Base-by-base conservation (phyloP, 2,888 invertebrate species). In the Fragum fragum region DNA sequence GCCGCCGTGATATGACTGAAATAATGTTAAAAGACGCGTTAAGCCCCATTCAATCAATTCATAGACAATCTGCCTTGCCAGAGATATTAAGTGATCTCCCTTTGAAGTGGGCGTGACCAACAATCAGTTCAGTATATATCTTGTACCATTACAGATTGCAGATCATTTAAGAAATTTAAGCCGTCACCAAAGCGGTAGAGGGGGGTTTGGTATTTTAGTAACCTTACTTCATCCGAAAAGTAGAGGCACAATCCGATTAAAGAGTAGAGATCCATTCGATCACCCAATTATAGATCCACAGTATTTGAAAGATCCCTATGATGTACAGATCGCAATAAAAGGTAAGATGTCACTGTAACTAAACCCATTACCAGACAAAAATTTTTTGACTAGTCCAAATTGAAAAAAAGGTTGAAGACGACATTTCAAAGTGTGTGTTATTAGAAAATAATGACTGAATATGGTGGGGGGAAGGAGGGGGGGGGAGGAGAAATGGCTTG, bases 181-280 rank as follows among this genome's bases (percentile, higher is more conserved):
- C 11, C 39, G 42, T 21, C 14, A 42, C 1, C 3, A 11, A 23
- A 26, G 16, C 11, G 66, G 66, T 1, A 42, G 66, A 21, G 5
- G 32, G n/a, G 66, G 66, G 14, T 66, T 66, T 26, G n/a, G 66
- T 1, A 23, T 66, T 42, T 26, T 66, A 1, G 42, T 66, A 11
- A 66, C 66, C 11, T 36, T 42, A 14, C 21, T 66, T 42, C 66
- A 66, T 26, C 66, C 66, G n/a, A 66, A 23, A 42, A 66, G 66
- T 42, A n/a, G 66, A 21, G 66, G 66, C 5, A 66, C 66, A 9
- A 42, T 66, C n/a, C 39, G 66, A 26, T 42, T 66, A 21, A 66
- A 23, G 29, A 66, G 66, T 26, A 26, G 26, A n/a, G 66, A 66
- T 26, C 66, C 66, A 26, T 66, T 66, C 23, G 66, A 66, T 42